Evolutionary conservation across 2,113 vertebrate species (phyloP).

Genomic region (Nesogale talazaci): DNA sequence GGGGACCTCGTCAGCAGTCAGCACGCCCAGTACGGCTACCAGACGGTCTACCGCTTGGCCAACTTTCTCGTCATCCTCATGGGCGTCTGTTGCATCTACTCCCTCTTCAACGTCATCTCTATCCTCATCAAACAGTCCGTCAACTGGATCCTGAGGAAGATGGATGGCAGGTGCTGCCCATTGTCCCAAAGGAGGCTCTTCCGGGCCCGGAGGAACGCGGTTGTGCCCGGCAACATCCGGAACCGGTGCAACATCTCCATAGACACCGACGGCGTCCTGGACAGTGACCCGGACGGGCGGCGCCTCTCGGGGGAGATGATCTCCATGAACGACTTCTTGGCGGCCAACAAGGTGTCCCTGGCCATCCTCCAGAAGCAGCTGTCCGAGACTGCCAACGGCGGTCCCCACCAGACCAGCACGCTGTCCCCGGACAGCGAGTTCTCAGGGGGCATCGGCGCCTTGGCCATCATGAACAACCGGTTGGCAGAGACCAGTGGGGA

Average conservation of each 20-base stretch:
- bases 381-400: conserved; percentile 93
- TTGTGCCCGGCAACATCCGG: conserved; percentile 90
- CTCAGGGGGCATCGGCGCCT: conserved; percentile 94
- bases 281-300: conserved; percentile 93
- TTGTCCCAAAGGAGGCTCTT: conserved; percentile 88
- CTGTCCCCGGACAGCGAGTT: conserved; percentile 91
- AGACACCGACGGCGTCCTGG: conserved; percentile 91
- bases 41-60: conserved; percentile 91
- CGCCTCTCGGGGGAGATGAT: conserved; percentile 97
- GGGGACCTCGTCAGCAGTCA: conserved; percentile 99
- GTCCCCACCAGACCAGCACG: conserved; percentile 86
- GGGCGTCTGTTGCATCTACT: conserved; percentile 99
- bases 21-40: conserved; percentile 89
- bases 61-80: conserved; percentile 97
- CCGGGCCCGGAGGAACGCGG: conserved; percentile 89
- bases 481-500: conserved; percentile 96
- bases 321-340: conserved; percentile 96
- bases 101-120: conserved; percentile 97
- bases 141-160: conserved; percentile 95
- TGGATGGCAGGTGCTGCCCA: conserved; percentile 87
- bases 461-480: conserved; percentile 98
- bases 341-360: conserved; percentile 94
- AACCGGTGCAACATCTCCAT: conserved; percentile 90
- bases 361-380: conserved; percentile 98
- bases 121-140: conserved; percentile 98